Evolutionary conservation across 1,140 invertebrate species (phyloP).

Genomic region (Berghia stephanieae): DNA sequence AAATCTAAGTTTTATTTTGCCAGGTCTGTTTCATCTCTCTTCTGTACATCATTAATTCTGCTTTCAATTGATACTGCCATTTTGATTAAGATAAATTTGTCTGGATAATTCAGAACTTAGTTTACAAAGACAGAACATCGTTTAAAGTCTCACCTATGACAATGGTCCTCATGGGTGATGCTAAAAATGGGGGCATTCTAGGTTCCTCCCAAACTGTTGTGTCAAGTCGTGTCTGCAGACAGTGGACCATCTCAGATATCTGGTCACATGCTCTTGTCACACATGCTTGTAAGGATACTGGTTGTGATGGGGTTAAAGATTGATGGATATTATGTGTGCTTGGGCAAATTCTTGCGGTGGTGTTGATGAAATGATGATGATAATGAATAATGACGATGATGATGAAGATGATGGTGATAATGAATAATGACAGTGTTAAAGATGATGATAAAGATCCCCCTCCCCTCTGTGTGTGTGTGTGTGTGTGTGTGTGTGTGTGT

Average conservation of each 20-base stretch:
- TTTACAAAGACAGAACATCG: background rate
- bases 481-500: background rate
- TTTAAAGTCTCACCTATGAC: slow-evolving; percentile 56
- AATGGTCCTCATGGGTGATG: slow-evolving; percentile 55
- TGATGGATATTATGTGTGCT: background rate
- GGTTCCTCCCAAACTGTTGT: slow-evolving; percentile 25
- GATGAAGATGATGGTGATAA: background rate
- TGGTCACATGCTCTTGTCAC: slow-evolving; percentile 60
- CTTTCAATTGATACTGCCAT: too few relatives aligned
- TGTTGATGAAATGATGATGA: too few relatives aligned
- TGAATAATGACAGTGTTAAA: background rate
- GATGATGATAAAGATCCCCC: background rate
- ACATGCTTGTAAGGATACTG: slow-evolving; percentile 35
- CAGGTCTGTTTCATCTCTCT: too few relatives aligned
- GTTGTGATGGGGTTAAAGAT: background rate
- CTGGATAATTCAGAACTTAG: too few relatives aligned
- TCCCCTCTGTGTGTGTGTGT: background rate
- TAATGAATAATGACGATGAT: too few relatives aligned
- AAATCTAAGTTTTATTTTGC: too few relatives aligned
- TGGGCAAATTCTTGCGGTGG: too few relatives aligned
- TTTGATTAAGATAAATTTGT: too few relatives aligned
- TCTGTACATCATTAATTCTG: too few relatives aligned
- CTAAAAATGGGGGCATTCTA: slow-evolving; percentile 50
- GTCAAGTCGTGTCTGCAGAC: slow-evolving; percentile 49
- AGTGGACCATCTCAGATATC: slow-evolving; percentile 65